Conservation (phyloP, 2,797 vertebrate genomes). For the Poecilia picta region DNA sequence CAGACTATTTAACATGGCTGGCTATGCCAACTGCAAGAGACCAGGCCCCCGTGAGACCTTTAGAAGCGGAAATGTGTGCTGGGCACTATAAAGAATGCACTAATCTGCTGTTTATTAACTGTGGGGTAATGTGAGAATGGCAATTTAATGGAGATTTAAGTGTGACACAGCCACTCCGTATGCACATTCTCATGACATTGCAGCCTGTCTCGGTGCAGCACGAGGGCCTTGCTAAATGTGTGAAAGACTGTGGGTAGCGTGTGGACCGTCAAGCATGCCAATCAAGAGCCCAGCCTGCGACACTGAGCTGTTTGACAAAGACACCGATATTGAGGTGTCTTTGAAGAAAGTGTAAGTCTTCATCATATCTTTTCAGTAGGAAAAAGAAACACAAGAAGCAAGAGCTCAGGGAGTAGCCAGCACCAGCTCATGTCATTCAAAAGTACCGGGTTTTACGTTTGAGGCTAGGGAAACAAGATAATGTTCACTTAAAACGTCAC, state of each 20-base stretch:
- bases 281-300: conserved; percentile 63
- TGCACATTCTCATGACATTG: conserved; percentile 78
- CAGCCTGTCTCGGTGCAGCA: conserved; percentile 74
- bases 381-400: conserved; percentile 43
- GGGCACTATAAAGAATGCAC: conserved; percentile 88
- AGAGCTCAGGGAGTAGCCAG: conserved; percentile 57
- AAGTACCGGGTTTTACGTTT: conserved; percentile 65
- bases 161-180: conserved; percentile 74
- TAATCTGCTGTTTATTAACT: conserved; percentile 97
- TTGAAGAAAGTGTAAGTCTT: conserved; percentile 51
- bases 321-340: conserved; percentile 64
- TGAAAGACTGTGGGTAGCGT: conserved; percentile 71
- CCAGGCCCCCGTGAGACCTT: conserved; percentile 83
- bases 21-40: conserved; percentile 76
- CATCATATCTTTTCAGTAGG: conserved; percentile 55
- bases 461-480: conserved; percentile 71
- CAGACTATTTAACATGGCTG: conserved; percentile 84
- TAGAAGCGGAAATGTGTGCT: conserved; percentile 87
- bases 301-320: conserved; percentile 70
- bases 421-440: conserved; percentile 77
- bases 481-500: conserved; percentile 73
- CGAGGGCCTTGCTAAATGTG: conserved; percentile 79
- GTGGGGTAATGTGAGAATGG: conserved; percentile 90
- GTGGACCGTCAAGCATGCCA: conserved; percentile 68
- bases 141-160: conserved; percentile 97